Evolutionary conservation across 2,888 invertebrate genomes (phyloP), one percentile per base, ranked within the genome.

Genomic region (Carpatolechia fugitivella): DNA sequence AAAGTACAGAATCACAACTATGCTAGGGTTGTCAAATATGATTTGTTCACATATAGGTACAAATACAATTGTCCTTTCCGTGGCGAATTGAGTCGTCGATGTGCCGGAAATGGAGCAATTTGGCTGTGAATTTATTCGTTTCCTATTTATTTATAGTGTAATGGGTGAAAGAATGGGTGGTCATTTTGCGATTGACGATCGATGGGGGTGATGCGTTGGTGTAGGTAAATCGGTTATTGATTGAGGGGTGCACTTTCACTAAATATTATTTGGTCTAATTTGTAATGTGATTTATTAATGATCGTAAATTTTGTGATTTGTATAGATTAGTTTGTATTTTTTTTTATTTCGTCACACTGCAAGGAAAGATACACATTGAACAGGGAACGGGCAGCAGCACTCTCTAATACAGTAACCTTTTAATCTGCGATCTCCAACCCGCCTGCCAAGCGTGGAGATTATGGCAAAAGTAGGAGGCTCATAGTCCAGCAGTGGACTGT

Each of bases 81-180:
- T 77, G 76, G 74, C 84, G 72, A 79, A 86, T 84, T 76, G 80
- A 82, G 72, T 80, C 72, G 78, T 82, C 73, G 71, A 71, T 79
- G 78, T 76, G 63, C 61, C 79, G 83, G 87, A 89, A 86, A 88
- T 88, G 74, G 84, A 82, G 76, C 85, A 81, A 89, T 88, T 87
- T 80, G 65, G 62, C 58, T 64, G 72, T 71, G 78, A 80, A 86
- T 85, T 81, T 82, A 83, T 82, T 72, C 72, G 74, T 74, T 79
- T 79, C 76, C 75, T 76, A 79, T 75, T 75, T 77, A 70, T 78
- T 74, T 68, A 70, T 80, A 78, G 74, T 76, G 76, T 74, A 74
- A 76, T 66, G 60, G 76, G 75, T 74, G 78, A 74, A 76, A 75
- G 74, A 74, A 76, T 66, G 60, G 76, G 75, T 74, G 78, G 80